Conservation (phyloP, 2,797 vertebrate genomes). For the Parambassis ranga region DNA sequence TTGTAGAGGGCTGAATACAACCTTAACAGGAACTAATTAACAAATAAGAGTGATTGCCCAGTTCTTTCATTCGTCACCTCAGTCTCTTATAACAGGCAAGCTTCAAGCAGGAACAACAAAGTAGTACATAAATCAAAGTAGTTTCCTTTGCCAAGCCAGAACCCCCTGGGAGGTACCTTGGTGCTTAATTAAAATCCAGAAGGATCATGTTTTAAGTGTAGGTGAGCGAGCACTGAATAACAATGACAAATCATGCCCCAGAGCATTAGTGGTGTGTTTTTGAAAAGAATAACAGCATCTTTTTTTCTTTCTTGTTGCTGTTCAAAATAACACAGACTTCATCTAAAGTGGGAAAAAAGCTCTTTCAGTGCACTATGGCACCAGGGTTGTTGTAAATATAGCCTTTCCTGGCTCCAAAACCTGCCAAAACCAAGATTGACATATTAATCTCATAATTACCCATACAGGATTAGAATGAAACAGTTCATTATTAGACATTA, state of each 20-base stretch:
- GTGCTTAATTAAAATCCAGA: constrained; percentile 88
- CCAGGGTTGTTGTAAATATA: constrained; percentile 52
- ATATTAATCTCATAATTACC: constrained; percentile 80
- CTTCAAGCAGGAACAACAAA: constrained; percentile 82
- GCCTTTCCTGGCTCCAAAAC: constrained; percentile 58
- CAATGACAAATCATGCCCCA: constrained; percentile 82
- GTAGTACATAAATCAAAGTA: constrained; percentile 85
- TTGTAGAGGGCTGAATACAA: constrained; percentile 54
- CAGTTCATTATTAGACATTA: constrained; percentile 76
- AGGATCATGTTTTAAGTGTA: constrained; percentile 87
- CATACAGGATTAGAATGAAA: constrained; percentile 75
- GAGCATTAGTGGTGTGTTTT: constrained; percentile 78
- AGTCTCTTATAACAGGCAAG: constrained; percentile 75
- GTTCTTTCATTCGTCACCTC: constrained; percentile 74
- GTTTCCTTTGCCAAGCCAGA: constrained; percentile 81
- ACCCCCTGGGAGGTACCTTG: constrained; percentile 81
- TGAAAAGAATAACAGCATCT: constrained; percentile 69
- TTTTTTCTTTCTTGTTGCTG: constrained; percentile 36
- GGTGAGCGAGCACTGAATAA: constrained; percentile 84
- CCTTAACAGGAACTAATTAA: constrained; percentile 80
- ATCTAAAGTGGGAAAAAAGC: constrained; percentile 52
- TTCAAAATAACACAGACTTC: constrained; percentile 68
- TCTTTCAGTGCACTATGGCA: constrained; percentile 36
- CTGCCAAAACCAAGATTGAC: constrained; percentile 73
- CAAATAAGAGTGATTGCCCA: constrained; percentile 77